Conservation (phyloP, 2,888 invertebrate genomes). For the Falcaria lacertinaria region DNA sequence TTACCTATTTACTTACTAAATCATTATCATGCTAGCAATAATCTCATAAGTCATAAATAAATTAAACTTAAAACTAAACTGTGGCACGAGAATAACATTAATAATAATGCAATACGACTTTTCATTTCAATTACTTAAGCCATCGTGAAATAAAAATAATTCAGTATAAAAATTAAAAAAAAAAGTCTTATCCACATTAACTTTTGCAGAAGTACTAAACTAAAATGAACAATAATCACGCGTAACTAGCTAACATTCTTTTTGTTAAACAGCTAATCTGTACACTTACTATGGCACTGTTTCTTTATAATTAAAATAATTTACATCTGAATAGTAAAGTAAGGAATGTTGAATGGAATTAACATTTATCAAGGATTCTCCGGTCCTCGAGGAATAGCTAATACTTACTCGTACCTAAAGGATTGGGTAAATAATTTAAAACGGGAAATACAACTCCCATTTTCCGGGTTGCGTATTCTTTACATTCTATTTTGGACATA, state of each 20-base stretch:
- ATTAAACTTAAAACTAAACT: slow-evolving; percentile 5
- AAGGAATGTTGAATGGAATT: slow-evolving; percentile 18
- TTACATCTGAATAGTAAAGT: slow-evolving; percentile 13
- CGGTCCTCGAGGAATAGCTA: background rate
- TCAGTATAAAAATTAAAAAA: too few relatives aligned
- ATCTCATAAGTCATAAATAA: slow-evolving; percentile 5
- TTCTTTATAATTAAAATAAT: slow-evolving; percentile 25
- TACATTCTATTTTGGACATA: slow-evolving; percentile 16
- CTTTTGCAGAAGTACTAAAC: background rate
- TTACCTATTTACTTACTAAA: background rate
- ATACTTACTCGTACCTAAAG: background rate
- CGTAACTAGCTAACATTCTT: slow-evolving; percentile 15
- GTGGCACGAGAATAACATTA: slow-evolving; percentile 2
- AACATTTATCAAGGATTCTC: slow-evolving; percentile 2
- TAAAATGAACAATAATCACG: slow-evolving; percentile 10
- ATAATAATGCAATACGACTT: background rate
- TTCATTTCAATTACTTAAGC: background rate
- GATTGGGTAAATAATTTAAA: slow-evolving; percentile 1
- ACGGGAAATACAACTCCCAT: slow-evolving; percentile 10
- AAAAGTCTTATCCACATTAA: too few relatives aligned
- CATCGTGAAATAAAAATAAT: too few relatives aligned
- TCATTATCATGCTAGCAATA: slow-evolving; percentile 6
- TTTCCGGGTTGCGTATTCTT: slow-evolving; percentile 7
- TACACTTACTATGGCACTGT: slow-evolving; percentile 51
- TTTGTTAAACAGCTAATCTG: slow-evolving; percentile 23